Conservation (phyloP, 2,113 vertebrate species). For the Ranitomeya imitator region DNA sequence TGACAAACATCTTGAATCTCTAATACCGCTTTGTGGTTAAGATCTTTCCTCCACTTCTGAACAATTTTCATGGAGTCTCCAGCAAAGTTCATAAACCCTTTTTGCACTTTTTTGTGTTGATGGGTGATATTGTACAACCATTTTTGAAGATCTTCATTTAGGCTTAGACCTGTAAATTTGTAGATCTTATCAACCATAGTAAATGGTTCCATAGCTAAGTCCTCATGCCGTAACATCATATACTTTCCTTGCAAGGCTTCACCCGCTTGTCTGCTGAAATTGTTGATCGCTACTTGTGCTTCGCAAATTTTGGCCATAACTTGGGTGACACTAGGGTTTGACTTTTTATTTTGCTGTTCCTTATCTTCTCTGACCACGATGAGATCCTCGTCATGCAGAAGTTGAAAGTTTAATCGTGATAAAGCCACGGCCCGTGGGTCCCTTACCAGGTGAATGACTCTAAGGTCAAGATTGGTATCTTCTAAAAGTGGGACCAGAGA, state of each 20-base stretch:
- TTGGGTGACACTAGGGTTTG: constrained; percentile 22
- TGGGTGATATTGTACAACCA: constrained; percentile 85
- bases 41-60: constrained; percentile 2
- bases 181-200: constrained; percentile 76
- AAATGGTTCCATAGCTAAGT: constrained; percentile 77
- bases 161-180: constrained; percentile 76
- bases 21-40: neutral
- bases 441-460: constrained; percentile 77
- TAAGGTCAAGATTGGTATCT: constrained; percentile 73
- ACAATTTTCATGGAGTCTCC: constrained; percentile 63
- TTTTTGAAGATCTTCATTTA: constrained; percentile 71
- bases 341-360: constrained; percentile 60
- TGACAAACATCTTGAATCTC: neutral
- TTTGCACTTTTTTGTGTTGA: constrained; percentile 65
- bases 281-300: constrained; percentile 82
- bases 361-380: constrained; percentile 44
- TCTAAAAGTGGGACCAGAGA: constrained; percentile 74
- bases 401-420: constrained; percentile 66
- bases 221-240: constrained; percentile 87
- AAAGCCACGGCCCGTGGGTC: constrained; percentile 74
- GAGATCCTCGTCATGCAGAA: constrained; percentile 54
- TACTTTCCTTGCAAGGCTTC: constrained; percentile 80
- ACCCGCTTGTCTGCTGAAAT: constrained; percentile 68
- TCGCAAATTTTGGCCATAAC: constrained; percentile 84
- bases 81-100: constrained; percentile 73